These are phyloP conservation scores for Tylochromis polylepis DNA, from an alignment of 2,113 vertebrate species.

Conservation along the genomic window DNA sequence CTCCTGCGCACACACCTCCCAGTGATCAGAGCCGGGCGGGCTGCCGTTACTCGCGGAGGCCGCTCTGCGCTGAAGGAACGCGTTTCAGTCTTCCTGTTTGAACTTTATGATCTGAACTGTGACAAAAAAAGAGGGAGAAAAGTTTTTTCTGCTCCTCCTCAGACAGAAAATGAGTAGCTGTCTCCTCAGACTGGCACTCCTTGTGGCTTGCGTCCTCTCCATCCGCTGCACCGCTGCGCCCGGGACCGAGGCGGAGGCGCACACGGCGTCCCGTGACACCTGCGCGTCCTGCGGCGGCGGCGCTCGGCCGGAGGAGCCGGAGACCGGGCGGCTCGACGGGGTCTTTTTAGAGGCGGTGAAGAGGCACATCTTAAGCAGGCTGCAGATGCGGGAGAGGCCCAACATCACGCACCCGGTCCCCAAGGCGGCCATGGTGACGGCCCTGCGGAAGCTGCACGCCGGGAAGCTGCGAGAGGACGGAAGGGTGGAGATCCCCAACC, in stretches of 20 bases:
- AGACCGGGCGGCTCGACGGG: constrained; percentile 79
- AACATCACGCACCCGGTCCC: constrained; percentile 96
- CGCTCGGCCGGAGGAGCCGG: constrained; percentile 73
- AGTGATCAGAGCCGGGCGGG: neutral
- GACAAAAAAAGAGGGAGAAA: neutral
- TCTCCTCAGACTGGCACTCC: constrained; percentile 54
- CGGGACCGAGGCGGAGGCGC: constrained; percentile 70
- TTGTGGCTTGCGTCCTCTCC: constrained; percentile 62
- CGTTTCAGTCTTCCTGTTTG: neutral
- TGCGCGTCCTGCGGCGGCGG: constrained; percentile 89
- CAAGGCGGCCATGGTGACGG: constrained; percentile 93
- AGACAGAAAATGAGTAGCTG: constrained; percentile 67
- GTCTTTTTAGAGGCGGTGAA: constrained; percentile 95
- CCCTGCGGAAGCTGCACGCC: constrained; percentile 93
- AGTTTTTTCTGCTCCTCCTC: constrained; percentile 4
- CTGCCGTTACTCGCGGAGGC: constrained; percentile 25
- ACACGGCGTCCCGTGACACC: constrained; percentile 71
- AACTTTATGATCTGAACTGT: neutral
- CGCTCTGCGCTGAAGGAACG: neutral
- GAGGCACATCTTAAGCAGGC: constrained; percentile 91
- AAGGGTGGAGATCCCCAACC: constrained; percentile 90
- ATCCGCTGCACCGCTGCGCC: constrained; percentile 71
- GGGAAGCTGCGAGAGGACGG: constrained; percentile 93
- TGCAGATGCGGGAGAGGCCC: constrained; percentile 93
- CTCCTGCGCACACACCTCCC: neutral